A percentile compares a stretch with the other conserved stretches of the same genome.
phyloP scores from a whole-genome alignment of 2,797 vertebrate species.

The Nyctalus aviator region DNA sequence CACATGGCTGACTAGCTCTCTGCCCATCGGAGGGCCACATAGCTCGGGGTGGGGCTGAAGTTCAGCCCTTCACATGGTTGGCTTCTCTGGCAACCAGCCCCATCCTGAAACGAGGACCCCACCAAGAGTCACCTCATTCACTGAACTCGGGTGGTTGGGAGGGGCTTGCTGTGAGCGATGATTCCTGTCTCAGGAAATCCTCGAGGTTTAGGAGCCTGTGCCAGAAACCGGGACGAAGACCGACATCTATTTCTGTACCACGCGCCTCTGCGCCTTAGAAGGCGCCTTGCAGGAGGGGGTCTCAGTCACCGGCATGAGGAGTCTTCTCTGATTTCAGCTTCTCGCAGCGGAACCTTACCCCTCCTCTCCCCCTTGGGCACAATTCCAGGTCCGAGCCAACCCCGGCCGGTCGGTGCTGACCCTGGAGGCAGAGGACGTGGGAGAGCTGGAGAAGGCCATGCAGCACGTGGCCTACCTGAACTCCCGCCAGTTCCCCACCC shows the following conservation, averaged over 20 bases:
- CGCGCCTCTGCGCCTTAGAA: rapidly evolving
- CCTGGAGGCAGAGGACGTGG: slow-evolving; percentile 94
- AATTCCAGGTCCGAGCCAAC: slow-evolving; percentile 92
- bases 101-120: neutral
- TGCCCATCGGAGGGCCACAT: neutral
- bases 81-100: neutral
- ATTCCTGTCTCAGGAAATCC: neutral
- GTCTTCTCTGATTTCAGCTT: neutral
- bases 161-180: neutral
- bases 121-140: neutral
- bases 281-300: too few relatives aligned
- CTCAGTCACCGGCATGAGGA: too few relatives aligned
- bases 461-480: slow-evolving; percentile 97
- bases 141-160: neutral
- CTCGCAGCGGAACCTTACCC: neutral
- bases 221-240: neutral
- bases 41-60: neutral
- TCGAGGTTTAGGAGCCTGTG: neutral
- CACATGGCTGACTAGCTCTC: neutral
- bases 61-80: rapidly evolving
- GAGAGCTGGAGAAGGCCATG: slow-evolving; percentile 95
- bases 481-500: slow-evolving; percentile 98
- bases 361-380: rapidly evolving
- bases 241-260: neutral
- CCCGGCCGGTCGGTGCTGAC: slow-evolving; percentile 94